These are phyloP conservation scores for Galerucella pusilla DNA, from an alignment of 2,888 invertebrate species.

Conservation along the genomic window DNA sequence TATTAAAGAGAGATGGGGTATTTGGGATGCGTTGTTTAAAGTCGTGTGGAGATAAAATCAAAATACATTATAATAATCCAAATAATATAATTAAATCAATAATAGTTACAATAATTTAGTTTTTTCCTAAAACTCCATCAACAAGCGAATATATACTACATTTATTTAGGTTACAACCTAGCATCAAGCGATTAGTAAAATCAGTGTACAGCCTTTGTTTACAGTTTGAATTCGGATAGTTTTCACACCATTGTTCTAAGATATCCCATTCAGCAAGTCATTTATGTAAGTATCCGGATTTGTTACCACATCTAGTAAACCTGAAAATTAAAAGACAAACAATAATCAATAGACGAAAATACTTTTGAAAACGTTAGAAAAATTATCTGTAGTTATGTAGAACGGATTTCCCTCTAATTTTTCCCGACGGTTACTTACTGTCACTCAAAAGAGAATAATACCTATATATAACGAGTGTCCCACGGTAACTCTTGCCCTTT, in stretches of 20 bases:
- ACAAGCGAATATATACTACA: conserved; percentile 51
- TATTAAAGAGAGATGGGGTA: no score
- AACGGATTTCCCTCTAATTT: no score
- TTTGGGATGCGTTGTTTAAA: no score
- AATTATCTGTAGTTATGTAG: no score
- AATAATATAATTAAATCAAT: conserved; percentile 35
- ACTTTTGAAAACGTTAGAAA: not conserved
- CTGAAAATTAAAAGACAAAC: conserved; percentile 61
- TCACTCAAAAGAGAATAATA: no score
- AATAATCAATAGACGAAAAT: conserved; percentile 31
- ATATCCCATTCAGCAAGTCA: conserved; percentile 65
- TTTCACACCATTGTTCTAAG: conserved; percentile 44
- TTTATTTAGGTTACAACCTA: conserved; percentile 46
- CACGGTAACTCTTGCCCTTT: no score
- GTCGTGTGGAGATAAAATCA: not conserved
- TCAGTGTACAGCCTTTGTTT: conserved; percentile 49
- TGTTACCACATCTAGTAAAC: conserved; percentile 74
- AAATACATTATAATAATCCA: conserved; percentile 17
- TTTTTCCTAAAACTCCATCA: conserved; percentile 50
- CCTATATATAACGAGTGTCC: no score
- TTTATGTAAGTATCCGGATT: conserved; percentile 73
- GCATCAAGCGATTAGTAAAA: conserved; percentile 48
- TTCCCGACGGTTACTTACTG: no score
- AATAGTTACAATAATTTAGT: conserved; percentile 57
- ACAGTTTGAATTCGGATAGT: conserved; percentile 44